Evolutionary conservation across 1,140 invertebrate genomes (phyloP), one percentile per base, ranked within the genome.

Genomic region (Thaumetopoea pityocampa): DNA sequence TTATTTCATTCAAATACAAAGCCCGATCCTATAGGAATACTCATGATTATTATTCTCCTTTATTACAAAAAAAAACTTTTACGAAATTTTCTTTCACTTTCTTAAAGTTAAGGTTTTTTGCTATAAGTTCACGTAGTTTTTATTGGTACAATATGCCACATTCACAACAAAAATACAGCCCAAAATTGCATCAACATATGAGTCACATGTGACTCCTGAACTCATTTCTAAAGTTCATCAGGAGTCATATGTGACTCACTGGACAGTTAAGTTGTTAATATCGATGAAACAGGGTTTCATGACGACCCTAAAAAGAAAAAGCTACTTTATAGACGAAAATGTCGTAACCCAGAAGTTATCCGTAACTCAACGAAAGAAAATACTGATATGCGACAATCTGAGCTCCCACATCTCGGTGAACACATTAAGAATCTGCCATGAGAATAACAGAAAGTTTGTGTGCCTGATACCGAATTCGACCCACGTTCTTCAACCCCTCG

Each of bases 201-300:
- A 38, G 16, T 38, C 36, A 29, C 24, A 14, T 19, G 24, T 38
- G 26, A 38, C 36, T 38, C 36, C 9, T 38, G 26, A 38, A 38
- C 36, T 38, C 29, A 38, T 38, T 38, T 26, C 36, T 28, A 28
- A 17, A 28, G 8, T 14, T 27, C 11, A n/a, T 17, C 17, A 11
- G 28, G 36, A 38, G 24, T 28, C 36, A 38, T 26, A 38, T 37
- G 14, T 37, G 35, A 27, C 23, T 37, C 35, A 37, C 11, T 37
- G 19, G 19, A 28, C 15, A 15, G 16, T 18, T 18, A 28, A 40
- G 11, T 28, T 14, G 26, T 3, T n/a, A n/a, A n/a, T n/a, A n/a
- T n/a, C n/a, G n/a, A n/a, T n/a, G n/a, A n/a, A n/a, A n/a, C n/a
- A n/a, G n/a, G n/a, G n/a, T n/a, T n/a, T n/a, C n/a, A n/a, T n/a